A percentile compares a stretch with the other conserved stretches of the same genome.
Evolutionary conservation across 2,113 vertebrate genomes (phyloP).

Genomic region (Actinemys pallida): DNA sequence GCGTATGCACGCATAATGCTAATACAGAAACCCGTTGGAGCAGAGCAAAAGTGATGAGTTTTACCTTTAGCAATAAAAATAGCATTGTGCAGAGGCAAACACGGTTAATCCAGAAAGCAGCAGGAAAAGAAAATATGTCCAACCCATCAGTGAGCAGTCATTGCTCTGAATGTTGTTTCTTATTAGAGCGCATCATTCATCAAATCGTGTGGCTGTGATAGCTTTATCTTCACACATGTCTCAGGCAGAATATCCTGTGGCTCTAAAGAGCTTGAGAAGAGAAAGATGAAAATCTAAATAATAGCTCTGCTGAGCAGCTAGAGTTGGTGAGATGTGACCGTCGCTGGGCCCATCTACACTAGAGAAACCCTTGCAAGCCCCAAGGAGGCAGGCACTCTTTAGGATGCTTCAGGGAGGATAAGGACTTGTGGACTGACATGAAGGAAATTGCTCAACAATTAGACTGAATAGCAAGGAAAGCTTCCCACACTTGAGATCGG

Average conservation of each 20-base stretch:
- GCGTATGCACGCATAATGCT: not conserved
- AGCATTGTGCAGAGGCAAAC: not conserved
- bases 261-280: not conserved
- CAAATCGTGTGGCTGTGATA: not conserved
- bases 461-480: not conserved
- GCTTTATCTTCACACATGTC: fast-evolving
- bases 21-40: not conserved
- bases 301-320: not conserved
- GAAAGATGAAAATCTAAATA: not conserved
- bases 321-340: not conserved
- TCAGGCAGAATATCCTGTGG: not conserved
- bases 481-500: not conserved
- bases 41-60: not conserved
- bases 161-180: not conserved
- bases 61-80: not conserved
- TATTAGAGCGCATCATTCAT: not conserved
- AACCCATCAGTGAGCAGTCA: not conserved
- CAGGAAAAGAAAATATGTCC: not conserved
- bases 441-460: not conserved
- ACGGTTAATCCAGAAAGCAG: not conserved
- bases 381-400: not conserved
- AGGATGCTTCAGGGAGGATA: not conserved
- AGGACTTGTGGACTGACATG: not conserved
- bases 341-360: not conserved
- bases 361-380: not conserved